A percentile compares a stretch with the other conserved stretches of the same genome.
These are phyloP conservation scores for Erannis defoliaria DNA, from an alignment of 2,888 invertebrate genomes.

Conservation along the genomic window DNA sequence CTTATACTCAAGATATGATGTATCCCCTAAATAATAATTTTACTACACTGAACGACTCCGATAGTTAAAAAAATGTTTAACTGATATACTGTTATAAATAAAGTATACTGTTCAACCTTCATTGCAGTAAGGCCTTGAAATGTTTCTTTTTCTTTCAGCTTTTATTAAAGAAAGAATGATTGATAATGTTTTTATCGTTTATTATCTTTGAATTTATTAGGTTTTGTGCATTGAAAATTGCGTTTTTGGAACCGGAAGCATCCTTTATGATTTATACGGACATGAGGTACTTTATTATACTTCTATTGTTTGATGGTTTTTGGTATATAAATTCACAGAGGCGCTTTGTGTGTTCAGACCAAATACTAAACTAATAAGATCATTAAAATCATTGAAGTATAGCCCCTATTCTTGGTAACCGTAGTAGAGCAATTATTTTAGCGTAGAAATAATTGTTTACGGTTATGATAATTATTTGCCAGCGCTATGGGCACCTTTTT, in stretches of 20 bases:
- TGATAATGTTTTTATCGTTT: conserved; percentile 34
- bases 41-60: too few relatives aligned
- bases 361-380: too few relatives aligned
- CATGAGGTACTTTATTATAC: not conserved
- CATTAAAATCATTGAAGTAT: too few relatives aligned
- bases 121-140: conserved; percentile 28
- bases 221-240: conserved; percentile 23
- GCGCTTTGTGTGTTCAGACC: not conserved
- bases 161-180: conserved; percentile 38
- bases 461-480: too few relatives aligned
- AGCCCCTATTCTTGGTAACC: too few relatives aligned
- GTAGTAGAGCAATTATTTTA: too few relatives aligned
- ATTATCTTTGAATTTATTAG: conserved; percentile 32
- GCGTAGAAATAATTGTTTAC: too few relatives aligned
- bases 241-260: conserved; percentile 19
- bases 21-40: too few relatives aligned
- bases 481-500: too few relatives aligned
- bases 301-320: conserved; percentile 4
- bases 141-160: conserved; percentile 34
- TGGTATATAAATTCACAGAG: not conserved
- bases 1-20: too few relatives aligned
- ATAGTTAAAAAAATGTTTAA: too few relatives aligned
- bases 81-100: conserved; percentile 19
- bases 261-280: conserved; percentile 17
- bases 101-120: conserved; percentile 7